Evolutionary conservation across 2,888 invertebrate species (phyloP), one percentile per base, ranked within the genome.

Genomic region (Polylopha cassiicola): DNA sequence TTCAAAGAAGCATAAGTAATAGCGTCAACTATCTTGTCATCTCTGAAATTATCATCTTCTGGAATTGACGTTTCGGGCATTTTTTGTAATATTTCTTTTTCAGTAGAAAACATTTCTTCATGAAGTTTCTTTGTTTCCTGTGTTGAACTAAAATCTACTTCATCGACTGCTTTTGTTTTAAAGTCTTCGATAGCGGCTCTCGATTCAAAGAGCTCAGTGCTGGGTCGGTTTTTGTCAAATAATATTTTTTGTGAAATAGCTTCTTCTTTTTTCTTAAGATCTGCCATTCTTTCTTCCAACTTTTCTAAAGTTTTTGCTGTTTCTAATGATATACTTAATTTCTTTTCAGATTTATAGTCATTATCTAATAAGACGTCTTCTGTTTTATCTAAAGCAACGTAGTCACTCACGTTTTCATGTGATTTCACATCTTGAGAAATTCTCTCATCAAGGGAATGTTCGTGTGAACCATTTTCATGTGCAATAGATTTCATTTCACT

Each of bases 231-330:
- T 32, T 42, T 37, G 13, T 42, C 42, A 28, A 37, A 37, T 1
- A 42, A 22, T 27, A 42, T 37, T 36, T 43, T 43, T 7, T 47
- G 36, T 20, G 24, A 53, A 47, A 44, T 54, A 43, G 37, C 53
- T 50, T 65, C 64, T 42, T 73, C 78, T 50, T 64, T 73, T 45
- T 60, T 68, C 48, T 75, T 81, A 17, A 84, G 50, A 38, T 76
- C 71, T 2, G 75, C 60, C 14, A 81, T 73, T 65, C 79, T 82
- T 62, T 84, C 84, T 61, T 84, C 84, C 14, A 84, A 51, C 41
- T 78, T 82, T 67, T 84, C 84, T 41, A 84, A 53, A 3, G 84
- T 84, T 55, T 76, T 81, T 2, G 82, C 73, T 10, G 80, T 68
- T 47, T 79, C 72, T 45, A 74, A 57, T n/a, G 78, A 68, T 1